Evolutionary conservation across 2,113 vertebrate species (phyloP), one percentile per base, ranked within the genome.

Genomic region (Scortum barcoo): DNA sequence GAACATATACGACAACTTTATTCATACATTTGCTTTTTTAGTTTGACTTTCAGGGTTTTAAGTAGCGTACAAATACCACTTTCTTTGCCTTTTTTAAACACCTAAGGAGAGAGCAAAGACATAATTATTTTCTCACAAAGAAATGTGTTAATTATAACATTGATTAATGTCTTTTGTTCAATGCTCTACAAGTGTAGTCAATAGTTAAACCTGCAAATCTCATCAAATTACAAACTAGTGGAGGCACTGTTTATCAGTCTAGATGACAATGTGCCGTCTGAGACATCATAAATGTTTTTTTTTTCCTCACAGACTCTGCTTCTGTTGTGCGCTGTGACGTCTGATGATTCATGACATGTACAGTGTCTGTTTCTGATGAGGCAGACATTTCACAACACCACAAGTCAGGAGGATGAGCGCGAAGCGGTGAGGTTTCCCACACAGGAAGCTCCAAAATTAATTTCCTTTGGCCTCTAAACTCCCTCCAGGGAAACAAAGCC

Each of bases 401-500:
- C 85, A 50, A 84, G 53, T 56, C 58, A 58, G 46, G 69, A 61
- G 80, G 79, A 85, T 19, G 65, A 84, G 77, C 22, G 65, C 84
- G 80, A 71, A 83, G 72, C 22, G 80, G 60, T 28, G 53, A 80
- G 71, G 72, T 42, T 80, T 82, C 42, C 86, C 80, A 81, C 85
- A 89, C 90, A 91, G 85, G 89, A 90, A 89, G 88, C 85, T 85
- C 82, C 65, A 16, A 78, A 90, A 87, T 90, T 82, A 75, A 92
- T 91, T 90, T 91, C 77, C 75, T 81, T 63, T 85, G 72, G 80
- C 76, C 76, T 76, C 50, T 33, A 44, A 70, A 42, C 26, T 28
- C 80, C 83, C 65, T 75, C 90, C 54, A 50, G 77, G 79, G 65
- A 78, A 84, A 86, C 73, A 86, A 77, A 88, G 84, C 42, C 70